phyloP scores from a whole-genome alignment of 2,888 invertebrate genomes.

The Serripes groenlandicus region DNA sequence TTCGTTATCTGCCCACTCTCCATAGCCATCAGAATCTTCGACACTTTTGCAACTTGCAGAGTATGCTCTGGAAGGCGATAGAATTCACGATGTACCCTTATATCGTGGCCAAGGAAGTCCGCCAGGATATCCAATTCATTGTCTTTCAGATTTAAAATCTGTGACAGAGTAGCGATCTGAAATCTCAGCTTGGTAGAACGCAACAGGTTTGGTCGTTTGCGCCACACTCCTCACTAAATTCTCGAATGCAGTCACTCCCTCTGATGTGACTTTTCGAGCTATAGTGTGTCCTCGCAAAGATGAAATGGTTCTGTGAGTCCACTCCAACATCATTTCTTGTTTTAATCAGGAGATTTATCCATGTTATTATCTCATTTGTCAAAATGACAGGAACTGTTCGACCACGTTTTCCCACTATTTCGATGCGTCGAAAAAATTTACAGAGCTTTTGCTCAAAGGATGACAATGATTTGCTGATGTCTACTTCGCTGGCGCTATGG shows the following conservation, averaged over 20 bases:
- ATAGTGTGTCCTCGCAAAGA: neutral
- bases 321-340: neutral
- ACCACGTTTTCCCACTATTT: slow-evolving; percentile 1
- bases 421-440: neutral
- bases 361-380: neutral
- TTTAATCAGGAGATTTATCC: neutral
- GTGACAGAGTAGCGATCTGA: slow-evolving; percentile 6
- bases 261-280: neutral
- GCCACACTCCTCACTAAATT: neutral
- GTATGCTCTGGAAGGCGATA: slow-evolving; percentile 14
- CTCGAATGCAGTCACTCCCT: slow-evolving; percentile 1
- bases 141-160: slow-evolving; percentile 6
- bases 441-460: neutral
- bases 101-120: slow-evolving; percentile 3
- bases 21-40: neutral
- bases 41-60: slow-evolving; percentile 8
- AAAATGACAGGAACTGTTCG: neutral
- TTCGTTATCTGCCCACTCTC: neutral
- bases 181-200: neutral
- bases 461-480: neutral
- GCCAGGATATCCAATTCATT: slow-evolving; percentile 5
- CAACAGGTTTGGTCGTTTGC: neutral
- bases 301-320: neutral
- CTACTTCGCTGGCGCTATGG: neutral
- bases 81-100: slow-evolving; percentile 13